Conservation (phyloP, 2,888 invertebrate genomes). For the Teinopalpus imperialis region DNA sequence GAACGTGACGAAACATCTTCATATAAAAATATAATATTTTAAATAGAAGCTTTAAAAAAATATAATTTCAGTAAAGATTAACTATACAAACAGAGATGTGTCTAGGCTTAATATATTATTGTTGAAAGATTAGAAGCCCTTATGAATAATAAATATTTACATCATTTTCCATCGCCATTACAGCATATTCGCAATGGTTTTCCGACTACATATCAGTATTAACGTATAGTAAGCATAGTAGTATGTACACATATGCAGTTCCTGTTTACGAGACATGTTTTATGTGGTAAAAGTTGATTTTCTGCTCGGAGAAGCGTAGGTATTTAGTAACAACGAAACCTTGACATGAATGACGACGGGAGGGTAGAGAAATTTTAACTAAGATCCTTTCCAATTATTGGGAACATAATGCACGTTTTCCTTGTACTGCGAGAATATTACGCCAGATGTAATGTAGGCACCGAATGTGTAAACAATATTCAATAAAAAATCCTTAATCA, state of each 20-base stretch:
- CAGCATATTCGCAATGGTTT: too few species aligned
- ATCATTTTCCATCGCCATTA: too few species aligned
- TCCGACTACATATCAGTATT: too few species aligned
- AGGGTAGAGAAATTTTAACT: constrained; percentile 22
- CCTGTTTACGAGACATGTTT: constrained; percentile 74
- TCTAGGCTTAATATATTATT: too few species aligned
- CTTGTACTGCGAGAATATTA: neutral
- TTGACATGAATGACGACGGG: constrained; percentile 39
- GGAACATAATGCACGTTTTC: neutral
- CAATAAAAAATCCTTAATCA: too few species aligned
- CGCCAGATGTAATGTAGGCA: neutral
- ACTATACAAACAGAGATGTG: too few species aligned
- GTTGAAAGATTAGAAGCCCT: too few species aligned
- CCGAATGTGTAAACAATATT: neutral
- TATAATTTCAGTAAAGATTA: too few species aligned
- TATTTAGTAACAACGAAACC: constrained; percentile 49
- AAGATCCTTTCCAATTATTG: neutral
- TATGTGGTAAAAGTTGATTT: constrained; percentile 77
- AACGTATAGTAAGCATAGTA: too few species aligned
- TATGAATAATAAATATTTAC: too few species aligned
- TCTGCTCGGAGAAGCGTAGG: constrained; percentile 60
- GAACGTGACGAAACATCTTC: constrained; percentile 28
- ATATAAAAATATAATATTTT: constrained; percentile 20
- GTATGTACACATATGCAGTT: too few species aligned
- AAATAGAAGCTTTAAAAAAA: constrained; percentile 16